phyloP scores from a whole-genome alignment of 2,888 invertebrate genomes.

The Latrodectus elegans region DNA sequence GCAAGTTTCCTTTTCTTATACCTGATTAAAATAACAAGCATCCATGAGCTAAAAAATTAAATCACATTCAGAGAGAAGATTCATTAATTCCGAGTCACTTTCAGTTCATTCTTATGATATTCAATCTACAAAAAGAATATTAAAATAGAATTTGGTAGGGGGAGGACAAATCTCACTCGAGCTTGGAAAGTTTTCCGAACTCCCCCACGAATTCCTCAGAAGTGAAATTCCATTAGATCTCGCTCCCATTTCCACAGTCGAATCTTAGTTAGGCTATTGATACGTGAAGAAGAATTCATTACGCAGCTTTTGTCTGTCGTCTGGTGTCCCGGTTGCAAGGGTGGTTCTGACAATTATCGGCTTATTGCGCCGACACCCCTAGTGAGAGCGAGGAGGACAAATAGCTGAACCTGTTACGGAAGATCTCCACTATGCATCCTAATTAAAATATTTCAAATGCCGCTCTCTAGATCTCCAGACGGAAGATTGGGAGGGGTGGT shows the following conservation, averaged over 20 bases:
- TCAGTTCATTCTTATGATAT: too few species aligned
- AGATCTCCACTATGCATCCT: constrained; percentile 8
- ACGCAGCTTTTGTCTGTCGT: constrained; percentile 43
- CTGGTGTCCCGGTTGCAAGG: background rate
- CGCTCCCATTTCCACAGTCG: background rate
- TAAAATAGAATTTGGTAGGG: background rate
- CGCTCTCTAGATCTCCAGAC: background rate
- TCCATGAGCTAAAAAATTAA: background rate
- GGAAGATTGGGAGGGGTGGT: constrained; percentile 11
- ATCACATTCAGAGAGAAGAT: background rate
- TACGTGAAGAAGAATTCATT: constrained; percentile 53
- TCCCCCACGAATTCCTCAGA: constrained; percentile 16
- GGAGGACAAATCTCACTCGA: background rate
- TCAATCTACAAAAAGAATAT: background rate
- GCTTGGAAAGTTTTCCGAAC: background rate
- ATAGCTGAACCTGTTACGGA: background rate
- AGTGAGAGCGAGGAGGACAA: background rate
- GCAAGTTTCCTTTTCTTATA: too few species aligned
- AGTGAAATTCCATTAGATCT: constrained; percentile 45
- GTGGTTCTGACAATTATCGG: constrained; percentile 43
- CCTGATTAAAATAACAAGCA: background rate
- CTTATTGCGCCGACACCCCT: constrained; percentile 26
- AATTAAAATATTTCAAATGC: constrained; percentile 54
- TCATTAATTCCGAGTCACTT: too few species aligned
- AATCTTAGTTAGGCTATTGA: background rate